Evolutionary conservation across 2,888 invertebrate species (phyloP), one percentile per base, ranked within the genome.

Genomic region (Heterodera filipjevi): DNA sequence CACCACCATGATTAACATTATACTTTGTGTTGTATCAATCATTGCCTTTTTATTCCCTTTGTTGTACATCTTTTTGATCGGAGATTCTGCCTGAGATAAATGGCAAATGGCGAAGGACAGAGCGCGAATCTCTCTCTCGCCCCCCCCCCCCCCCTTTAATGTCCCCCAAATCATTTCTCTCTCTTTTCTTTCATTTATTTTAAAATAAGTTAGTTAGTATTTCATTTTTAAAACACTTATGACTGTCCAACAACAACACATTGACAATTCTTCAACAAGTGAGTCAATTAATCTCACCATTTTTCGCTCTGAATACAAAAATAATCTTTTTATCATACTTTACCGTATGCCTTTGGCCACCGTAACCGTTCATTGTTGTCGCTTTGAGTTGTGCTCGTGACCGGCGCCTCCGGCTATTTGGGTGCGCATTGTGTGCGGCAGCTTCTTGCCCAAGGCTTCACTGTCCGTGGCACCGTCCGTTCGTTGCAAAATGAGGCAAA

Each of bases 321-420:
- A 6, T 53, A 22, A 22, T 53, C 53, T 2, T 22, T n/a, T 22
- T 5, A 6, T 59, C 46, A 12, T 19, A 12, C 46, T 8, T 19
- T 49, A 16, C 46, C 19, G 16, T 49, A 49, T 16, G 8, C 12
- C 19, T 49, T 49, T 49, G 14, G 16, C 22, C 0, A 59, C 53
- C 19, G 53, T 53, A 53, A 53, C 53, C 53, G 19, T 53, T 19
- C n/a, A 19, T 53, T 53, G 22, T 6, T 22, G 22, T 27, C n/a
- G 59, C 59, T 32, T 84, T 86, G 72, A 87, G 87, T 78, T 83
- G 91, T 91, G 77, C 87, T 92, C 77, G 91, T 92, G 66, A 92
- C 92, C 33, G 92, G 92, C 46, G 91, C 91, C 2, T 90, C 90
- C 32, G 91, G 92, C 74, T 92, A 89, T 86, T 89, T 91, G 76